Conservation (phyloP, 1,140 invertebrate genomes). For the Periplaneta americana region DNA sequence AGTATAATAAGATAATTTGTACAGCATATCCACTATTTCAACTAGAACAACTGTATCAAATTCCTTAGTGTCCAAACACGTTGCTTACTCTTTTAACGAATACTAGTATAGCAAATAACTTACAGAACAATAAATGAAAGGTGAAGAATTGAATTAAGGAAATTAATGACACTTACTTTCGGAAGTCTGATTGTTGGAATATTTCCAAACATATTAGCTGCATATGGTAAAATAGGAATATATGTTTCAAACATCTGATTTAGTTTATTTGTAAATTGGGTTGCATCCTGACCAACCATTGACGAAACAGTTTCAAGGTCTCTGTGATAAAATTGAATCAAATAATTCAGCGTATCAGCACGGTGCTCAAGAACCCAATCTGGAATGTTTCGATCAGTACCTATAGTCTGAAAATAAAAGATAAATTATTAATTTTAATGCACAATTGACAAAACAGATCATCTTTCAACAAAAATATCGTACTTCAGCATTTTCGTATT, state of each 20-base stretch:
- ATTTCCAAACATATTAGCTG: constrained; percentile 70
- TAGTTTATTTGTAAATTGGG: constrained; percentile 65
- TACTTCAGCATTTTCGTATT: too few species aligned
- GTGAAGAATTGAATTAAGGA: background rate
- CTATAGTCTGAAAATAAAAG: constrained; percentile 55
- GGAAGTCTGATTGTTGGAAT: constrained; percentile 70
- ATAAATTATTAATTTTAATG: background rate
- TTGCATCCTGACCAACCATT: constrained; percentile 50
- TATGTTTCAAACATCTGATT: constrained; percentile 81
- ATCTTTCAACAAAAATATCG: too few species aligned
- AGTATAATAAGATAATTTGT: too few species aligned
- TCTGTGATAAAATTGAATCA: constrained; percentile 72
- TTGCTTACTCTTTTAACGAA: too few species aligned
- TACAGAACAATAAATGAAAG: background rate
- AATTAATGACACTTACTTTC: constrained; percentile 48
- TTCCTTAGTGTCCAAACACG: too few species aligned
- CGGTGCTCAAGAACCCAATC: constrained; percentile 72
- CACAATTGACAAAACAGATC: background rate
- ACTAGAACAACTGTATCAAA: too few species aligned
- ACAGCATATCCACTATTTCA: too few species aligned
- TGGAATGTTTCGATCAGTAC: constrained; percentile 77
- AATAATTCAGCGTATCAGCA: constrained; percentile 60
- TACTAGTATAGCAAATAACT: background rate
- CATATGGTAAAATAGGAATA: constrained; percentile 70
- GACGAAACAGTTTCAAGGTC: constrained; percentile 62